phyloP scores from a whole-genome alignment of 2,797 vertebrate genomes.

The Coracias cyanogaster region DNA sequence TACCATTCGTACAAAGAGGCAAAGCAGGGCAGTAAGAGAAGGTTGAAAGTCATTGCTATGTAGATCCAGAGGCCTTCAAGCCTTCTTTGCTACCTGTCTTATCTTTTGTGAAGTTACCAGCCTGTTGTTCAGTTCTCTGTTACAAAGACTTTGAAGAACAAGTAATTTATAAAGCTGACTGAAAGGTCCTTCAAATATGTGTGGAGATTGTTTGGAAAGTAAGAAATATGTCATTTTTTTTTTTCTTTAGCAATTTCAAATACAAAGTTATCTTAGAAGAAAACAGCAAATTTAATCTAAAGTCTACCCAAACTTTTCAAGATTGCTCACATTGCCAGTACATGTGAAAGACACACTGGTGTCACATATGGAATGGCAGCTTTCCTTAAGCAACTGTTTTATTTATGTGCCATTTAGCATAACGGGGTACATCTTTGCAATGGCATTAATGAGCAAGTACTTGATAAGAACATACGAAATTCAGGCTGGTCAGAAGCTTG shows the following conservation, averaged over 20 bases:
- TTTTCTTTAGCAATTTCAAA: not conserved
- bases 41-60: not conserved
- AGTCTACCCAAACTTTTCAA: not conserved
- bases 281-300: not conserved
- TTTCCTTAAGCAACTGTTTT: not conserved
- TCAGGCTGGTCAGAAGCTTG: not conserved
- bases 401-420: not conserved
- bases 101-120: not conserved
- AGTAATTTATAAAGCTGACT: not conserved
- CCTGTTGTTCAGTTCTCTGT: not conserved
- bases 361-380: not conserved
- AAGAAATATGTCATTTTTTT: accelerated
- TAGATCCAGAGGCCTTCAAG: not conserved
- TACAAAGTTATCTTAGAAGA: not conserved
- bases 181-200: not conserved
- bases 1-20: not conserved
- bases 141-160: not conserved
- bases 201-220: not conserved
- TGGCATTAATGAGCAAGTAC: not conserved
- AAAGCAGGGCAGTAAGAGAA: not conserved
- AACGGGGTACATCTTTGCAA: not conserved
- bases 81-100: not conserved
- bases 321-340: not conserved
- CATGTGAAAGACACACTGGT: not conserved
- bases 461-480: not conserved